Base-by-base conservation (phyloP, 2,113 vertebrate genomes). In the Nibea albiflora region DNA sequence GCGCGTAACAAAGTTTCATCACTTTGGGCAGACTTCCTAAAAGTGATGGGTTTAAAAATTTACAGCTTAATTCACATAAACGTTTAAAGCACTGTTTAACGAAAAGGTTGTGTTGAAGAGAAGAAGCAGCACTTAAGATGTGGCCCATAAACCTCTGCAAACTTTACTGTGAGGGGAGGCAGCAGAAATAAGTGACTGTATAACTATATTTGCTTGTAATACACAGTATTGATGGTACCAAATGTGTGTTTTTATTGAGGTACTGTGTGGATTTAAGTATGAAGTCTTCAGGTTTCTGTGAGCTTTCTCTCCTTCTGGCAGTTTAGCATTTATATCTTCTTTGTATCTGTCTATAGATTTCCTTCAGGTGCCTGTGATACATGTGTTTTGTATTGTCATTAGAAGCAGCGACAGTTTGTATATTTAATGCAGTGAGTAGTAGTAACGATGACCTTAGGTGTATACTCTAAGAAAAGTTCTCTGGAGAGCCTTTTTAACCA, bases 31-130 rank as follows among this genome's bases (percentile, higher is more conserved):
- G 63, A 67, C 65, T 50, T 85, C 54, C 73, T 70, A 22, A 54
- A 73, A 62, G 80, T 81, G 72, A 65, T 44, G 0, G 62, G 53
- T 80, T 46, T 76, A 60, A 61, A 89, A 72, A 57, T 78, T 68
- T 76, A 89, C 69, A 47, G 63, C 54, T 73, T 80, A 50, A 75
- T 63, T 83, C 77, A 19, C 76, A 90, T 86, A 82, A 77, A 88
- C 44, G 35, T 90, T 87, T 84, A 82, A 84, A 71, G 57, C 53
- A 60, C 35, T 71, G 63, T 85, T 68, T 58, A 69, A 73, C 28
- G 20, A 73, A 84, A 85, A 79, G 78, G 69, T 71, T 83, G 47
- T 11, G 24, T 7, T 60, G 28, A 47, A 49, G n/a, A 31, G 58
- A 54, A 76, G n/a, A 76, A 67, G 76, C 39, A 31, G 44, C 22